These are phyloP conservation scores for Eupsilia transversa DNA, from an alignment of 2,888 invertebrate genomes.

Conservation along the genomic window DNA sequence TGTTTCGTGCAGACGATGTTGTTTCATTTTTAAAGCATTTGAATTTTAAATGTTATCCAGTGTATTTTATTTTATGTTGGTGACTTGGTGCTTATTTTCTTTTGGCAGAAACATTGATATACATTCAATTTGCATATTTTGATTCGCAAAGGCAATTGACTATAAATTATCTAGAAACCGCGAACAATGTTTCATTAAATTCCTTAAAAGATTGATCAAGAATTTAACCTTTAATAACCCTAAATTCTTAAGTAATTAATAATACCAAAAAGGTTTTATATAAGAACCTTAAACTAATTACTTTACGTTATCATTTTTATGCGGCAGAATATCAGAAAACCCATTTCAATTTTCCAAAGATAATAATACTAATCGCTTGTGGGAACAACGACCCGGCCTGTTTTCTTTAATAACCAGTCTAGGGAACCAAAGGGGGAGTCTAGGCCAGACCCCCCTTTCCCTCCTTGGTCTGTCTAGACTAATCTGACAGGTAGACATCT, in stretches of 20 bases:
- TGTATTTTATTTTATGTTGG: slow-evolving; percentile 9
- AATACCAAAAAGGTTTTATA: slow-evolving; percentile 36
- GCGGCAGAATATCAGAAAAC: slow-evolving; percentile 20
- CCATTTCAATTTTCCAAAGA: slow-evolving; percentile 32
- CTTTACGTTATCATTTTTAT: slow-evolving; percentile 18
- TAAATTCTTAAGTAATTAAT: background rate
- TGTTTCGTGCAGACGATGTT: slow-evolving; percentile 64
- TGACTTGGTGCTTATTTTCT: background rate
- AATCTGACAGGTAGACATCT: slow-evolving; percentile 62
- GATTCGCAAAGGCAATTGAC: background rate
- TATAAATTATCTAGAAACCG: background rate
- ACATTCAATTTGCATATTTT: background rate
- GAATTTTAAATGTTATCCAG: slow-evolving; percentile 44
- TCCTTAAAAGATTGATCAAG: background rate
- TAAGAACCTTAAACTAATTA: slow-evolving; percentile 26
- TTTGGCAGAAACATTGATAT: background rate
- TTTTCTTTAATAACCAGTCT: slow-evolving; percentile 56
- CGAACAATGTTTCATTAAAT: background rate
- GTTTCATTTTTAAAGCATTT: slow-evolving; percentile 49
- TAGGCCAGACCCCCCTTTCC: slow-evolving; percentile 29
- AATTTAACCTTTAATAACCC: background rate
- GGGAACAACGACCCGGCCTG: slow-evolving; percentile 59
- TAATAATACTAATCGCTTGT: slow-evolving; percentile 39
- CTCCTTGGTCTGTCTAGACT: slow-evolving; percentile 65
- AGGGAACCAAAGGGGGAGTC: background rate